A percentile compares a stretch with the other conserved stretches of the same genome.
Evolutionary conservation across 1,140 invertebrate species (phyloP).

Genomic region (Paraescarpia echinospica): DNA sequence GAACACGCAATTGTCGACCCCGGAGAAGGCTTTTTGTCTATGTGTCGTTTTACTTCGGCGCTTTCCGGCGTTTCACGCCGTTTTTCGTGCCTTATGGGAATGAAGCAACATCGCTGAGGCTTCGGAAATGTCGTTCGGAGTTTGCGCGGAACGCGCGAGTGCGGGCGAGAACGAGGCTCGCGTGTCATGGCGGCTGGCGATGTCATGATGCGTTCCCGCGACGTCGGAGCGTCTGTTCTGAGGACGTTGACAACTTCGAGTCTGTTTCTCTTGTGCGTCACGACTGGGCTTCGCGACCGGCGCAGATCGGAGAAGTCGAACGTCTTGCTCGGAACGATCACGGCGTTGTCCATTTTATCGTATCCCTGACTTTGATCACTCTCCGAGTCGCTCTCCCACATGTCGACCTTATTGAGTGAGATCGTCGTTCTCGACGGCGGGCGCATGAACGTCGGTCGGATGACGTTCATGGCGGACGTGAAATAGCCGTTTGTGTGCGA

Average conservation of each 20-base stretch:
- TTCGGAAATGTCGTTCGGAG: not conserved
- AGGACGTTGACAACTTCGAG: not conserved
- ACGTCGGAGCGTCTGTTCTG: not conserved
- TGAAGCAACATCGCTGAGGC: not conserved
- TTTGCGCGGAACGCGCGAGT: not conserved
- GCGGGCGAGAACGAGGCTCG: not conserved
- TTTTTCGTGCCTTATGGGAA: not conserved
- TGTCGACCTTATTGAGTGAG: conserved; percentile 15
- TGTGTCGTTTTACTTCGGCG: not conserved
- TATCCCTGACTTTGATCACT: conserved; percentile 10
- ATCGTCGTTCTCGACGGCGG: not conserved
- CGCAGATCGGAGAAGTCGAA: conserved; percentile 20
- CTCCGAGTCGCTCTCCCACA: conserved; percentile 9
- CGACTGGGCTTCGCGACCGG: conserved; percentile 11
- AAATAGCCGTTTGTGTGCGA: conserved; percentile 6
- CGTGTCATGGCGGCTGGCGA: not conserved
- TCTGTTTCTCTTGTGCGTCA: conserved; percentile 9
- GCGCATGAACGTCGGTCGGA: not conserved
- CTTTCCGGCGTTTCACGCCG: not conserved
- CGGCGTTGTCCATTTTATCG: not conserved
- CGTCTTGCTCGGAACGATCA: conserved; percentile 10
- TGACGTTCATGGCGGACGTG: not conserved
- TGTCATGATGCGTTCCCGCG: not conserved
- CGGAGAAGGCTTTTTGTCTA: not conserved
- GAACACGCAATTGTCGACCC: not conserved